phyloP scores from a whole-genome alignment of 2,113 vertebrate species.

The Myotis brandtii region DNA sequence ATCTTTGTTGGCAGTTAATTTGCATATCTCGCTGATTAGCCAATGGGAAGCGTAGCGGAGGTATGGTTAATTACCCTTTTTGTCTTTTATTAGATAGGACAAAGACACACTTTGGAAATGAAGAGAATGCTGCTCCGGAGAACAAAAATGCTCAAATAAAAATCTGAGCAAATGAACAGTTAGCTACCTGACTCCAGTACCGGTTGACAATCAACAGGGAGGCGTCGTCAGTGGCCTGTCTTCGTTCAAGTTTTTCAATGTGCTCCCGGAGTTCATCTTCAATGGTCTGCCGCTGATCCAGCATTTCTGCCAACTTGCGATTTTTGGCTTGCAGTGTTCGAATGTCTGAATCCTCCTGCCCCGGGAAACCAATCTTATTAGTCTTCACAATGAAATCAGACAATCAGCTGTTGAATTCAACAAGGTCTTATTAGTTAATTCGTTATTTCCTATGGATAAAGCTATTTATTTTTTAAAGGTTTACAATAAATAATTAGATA shows the following conservation, averaged over 20 bases:
- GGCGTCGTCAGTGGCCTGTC: conserved; percentile 97
- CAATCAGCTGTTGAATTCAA: neutral
- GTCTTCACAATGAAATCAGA: conserved; percentile 44
- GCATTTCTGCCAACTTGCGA: conserved; percentile 94
- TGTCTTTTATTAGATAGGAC: too few species aligned
- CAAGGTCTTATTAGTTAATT: neutral
- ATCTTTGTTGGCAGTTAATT: too few species aligned
- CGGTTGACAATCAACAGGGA: conserved; percentile 96
- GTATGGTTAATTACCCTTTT: too few species aligned
- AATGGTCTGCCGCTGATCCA: conserved; percentile 96
- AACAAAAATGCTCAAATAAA: neutral
- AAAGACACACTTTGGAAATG: neutral
- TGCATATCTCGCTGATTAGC: too few species aligned
- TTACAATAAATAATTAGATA: neutral
- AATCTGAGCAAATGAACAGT: neutral
- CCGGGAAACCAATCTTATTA: conserved; percentile 67
- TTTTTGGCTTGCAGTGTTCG: conserved; percentile 96
- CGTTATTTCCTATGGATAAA: conserved; percentile 20
- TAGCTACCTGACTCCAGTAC: conserved; percentile 96
- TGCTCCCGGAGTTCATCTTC: conserved; percentile 97
- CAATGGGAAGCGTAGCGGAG: too few species aligned
- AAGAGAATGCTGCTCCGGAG: neutral
- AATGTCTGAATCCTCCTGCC: conserved; percentile 97
- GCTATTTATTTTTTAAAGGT: neutral
- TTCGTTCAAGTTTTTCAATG: conserved; percentile 95